Base-by-base conservation (phyloP, 2,113 vertebrate genomes). In the Tonatia bakeri region DNA sequence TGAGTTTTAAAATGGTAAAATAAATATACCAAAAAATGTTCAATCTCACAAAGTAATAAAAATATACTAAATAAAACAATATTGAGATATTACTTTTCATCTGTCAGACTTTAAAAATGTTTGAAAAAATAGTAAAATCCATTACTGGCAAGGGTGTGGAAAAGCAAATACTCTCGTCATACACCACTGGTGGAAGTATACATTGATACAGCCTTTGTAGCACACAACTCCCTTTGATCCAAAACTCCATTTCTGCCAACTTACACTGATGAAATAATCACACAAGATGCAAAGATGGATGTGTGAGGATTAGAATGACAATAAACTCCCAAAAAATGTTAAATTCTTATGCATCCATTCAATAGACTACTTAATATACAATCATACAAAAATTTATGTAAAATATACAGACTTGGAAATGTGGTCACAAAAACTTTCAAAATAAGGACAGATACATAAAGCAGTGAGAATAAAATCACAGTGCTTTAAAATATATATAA, bases 1-100 rank as follows among this genome's bases (percentile, higher is more conserved):
- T 36, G 76, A 96, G 91, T 40, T 82, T 75, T 91, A 28, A 96
- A 95, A 95, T 95, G 82, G 67, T 69, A 95, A 96, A 95, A 85
- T 69, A 92, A 81, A 70, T 22, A 86, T 38, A 61, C 47, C 52
- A 33, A 79, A 91, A 95, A 95, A 75, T 84, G 33, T 50, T 82
- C 43, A 80, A 50, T n/a, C 67, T 96, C 28, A 94, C 38, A 81
- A 95, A 54, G 17, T 90, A 87, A 95, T 52, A 83, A 65, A 94
- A 94, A 95, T 36, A 94, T 45, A 87, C 4, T 67, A 95, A 67
- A 22, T 76, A 88, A 91, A 90, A 90, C 24, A 94, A 88, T 36
- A 93, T 0, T 81, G 76, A 87, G 45, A 20, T 45, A 94, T 79
- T 95, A 86, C 33, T 95, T 96, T 93, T 87, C 47, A 75, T 38